Percentiles rank a stretch among this genome's conserved stretches.
These are phyloP conservation scores for Naso thynnoides DNA, from an alignment of 2,797 vertebrate genomes.

Conservation along the genomic window DNA sequence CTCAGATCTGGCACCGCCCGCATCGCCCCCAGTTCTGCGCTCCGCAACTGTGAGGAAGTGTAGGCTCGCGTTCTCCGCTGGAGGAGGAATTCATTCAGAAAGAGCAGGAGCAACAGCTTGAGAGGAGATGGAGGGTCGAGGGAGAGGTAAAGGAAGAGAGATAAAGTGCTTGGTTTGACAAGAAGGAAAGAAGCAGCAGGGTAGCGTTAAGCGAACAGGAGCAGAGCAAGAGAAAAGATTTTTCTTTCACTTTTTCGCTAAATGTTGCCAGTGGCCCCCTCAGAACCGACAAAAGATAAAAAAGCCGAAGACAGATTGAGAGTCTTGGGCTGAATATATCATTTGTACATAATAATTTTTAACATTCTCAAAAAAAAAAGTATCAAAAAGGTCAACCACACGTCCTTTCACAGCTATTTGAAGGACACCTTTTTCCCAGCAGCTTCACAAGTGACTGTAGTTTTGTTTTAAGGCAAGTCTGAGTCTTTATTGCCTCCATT, in stretches of 20 bases:
- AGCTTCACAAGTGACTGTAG: not conserved
- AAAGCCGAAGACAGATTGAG: slow-evolving; percentile 2
- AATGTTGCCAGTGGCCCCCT: slow-evolving; percentile 10
- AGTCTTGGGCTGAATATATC: not conserved
- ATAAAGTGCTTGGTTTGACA: slow-evolving; percentile 19
- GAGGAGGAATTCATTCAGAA: slow-evolving; percentile 65
- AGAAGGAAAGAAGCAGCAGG: slow-evolving; percentile 6
- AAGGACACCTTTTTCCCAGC: not conserved
- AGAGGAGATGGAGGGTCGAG: slow-evolving; percentile 32
- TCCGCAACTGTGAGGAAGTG: slow-evolving; percentile 20
- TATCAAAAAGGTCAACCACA: slow-evolving; percentile 5
- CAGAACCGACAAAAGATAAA: not conserved
- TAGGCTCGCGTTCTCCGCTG: slow-evolving; percentile 36
- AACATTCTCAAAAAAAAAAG: not conserved
- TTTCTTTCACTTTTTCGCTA: slow-evolving; percentile 1
- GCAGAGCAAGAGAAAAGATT: not conserved
- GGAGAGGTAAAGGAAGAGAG: slow-evolving; percentile 15
- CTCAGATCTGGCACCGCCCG: slow-evolving; percentile 46
- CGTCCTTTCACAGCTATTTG: not conserved
- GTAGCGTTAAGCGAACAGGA: not conserved
- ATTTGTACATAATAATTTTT: not conserved
- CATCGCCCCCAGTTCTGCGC: slow-evolving; percentile 17
- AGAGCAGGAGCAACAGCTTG: slow-evolving; percentile 51
- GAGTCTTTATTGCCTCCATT: not conserved
- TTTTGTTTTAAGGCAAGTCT: not conserved